phyloP scores from a whole-genome alignment of 2,113 vertebrate species.

The Orycteropus afer region DNA sequence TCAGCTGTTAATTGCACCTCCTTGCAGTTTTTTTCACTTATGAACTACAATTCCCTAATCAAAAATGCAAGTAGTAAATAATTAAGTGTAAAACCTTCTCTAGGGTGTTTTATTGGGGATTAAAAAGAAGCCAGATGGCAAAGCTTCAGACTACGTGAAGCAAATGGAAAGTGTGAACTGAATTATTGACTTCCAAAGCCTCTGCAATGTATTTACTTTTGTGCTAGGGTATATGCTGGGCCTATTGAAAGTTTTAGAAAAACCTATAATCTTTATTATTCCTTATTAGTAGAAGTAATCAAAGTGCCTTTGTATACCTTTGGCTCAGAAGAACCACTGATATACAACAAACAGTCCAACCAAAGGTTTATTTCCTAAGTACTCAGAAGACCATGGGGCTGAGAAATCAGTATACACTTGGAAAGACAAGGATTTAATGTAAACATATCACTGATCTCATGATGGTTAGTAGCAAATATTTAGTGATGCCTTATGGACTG shows the following conservation, averaged over 20 bases:
- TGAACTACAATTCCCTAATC: conserved; percentile 8
- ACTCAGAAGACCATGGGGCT: background rate
- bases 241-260: background rate
- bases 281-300: background rate
- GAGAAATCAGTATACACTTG: conserved; percentile 4
- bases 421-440: conserved; percentile 15
- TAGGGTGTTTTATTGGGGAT: conserved; percentile 13
- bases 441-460: background rate
- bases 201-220: conserved; percentile 28
- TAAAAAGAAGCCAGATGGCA: conserved; percentile 33
- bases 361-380: conserved; percentile 26
- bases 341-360: background rate
- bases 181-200: conserved; percentile 5
- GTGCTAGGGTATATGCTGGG: background rate
- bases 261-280: background rate
- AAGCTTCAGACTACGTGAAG: conserved; percentile 14
- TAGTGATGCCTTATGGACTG: background rate
- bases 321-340: background rate
- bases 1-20: conserved; percentile 22
- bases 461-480: background rate
- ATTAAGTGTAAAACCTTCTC: conserved; percentile 35
- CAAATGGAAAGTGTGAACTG: background rate
- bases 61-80: conserved; percentile 12
- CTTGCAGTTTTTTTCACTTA: conserved; percentile 33
- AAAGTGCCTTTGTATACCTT: background rate